Conservation (phyloP, 2,888 invertebrate species). For the Nesidiocoris tenuis region DNA sequence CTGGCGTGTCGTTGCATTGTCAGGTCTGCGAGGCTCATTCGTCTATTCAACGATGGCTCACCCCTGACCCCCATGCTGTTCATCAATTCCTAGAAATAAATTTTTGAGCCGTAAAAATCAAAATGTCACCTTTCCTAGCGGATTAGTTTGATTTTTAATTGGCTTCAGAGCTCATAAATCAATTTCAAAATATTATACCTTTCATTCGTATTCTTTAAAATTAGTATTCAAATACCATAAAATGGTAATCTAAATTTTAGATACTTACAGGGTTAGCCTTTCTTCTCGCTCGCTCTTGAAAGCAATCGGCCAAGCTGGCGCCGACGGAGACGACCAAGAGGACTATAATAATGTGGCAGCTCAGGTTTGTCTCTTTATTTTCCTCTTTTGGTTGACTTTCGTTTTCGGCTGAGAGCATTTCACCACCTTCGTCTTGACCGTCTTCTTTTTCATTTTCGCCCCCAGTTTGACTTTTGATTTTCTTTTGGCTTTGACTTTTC, state of each 20-base stretch:
- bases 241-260: no score
- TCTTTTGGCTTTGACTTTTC: background rate
- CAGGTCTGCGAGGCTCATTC: conserved; percentile 47
- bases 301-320: conserved; percentile 45
- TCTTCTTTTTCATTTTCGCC: conserved; percentile 21
- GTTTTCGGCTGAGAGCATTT: conserved; percentile 12
- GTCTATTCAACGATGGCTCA: conserved; percentile 26
- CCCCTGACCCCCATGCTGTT: conserved; percentile 1
- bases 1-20: conserved; percentile 47
- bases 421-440: conserved; percentile 8
- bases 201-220: no score
- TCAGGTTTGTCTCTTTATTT: conserved; percentile 31
- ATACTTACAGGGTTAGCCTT: conserved; percentile 25
- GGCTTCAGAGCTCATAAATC: no score
- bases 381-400: conserved; percentile 21
- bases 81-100: background rate
- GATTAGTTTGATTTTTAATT: no score
- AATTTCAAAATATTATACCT: no score
- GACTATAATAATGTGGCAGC: conserved; percentile 47
- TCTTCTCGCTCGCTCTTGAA: conserved; percentile 40
- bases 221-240: no score
- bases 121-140: background rate
- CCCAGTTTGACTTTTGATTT: background rate
- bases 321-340: conserved; percentile 46
- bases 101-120: no score